Percentiles rank a stretch among this genome's conserved stretches.
These are phyloP conservation scores for Andrena fulva DNA, from an alignment of 2,888 invertebrate genomes.

Conservation along the genomic window DNA sequence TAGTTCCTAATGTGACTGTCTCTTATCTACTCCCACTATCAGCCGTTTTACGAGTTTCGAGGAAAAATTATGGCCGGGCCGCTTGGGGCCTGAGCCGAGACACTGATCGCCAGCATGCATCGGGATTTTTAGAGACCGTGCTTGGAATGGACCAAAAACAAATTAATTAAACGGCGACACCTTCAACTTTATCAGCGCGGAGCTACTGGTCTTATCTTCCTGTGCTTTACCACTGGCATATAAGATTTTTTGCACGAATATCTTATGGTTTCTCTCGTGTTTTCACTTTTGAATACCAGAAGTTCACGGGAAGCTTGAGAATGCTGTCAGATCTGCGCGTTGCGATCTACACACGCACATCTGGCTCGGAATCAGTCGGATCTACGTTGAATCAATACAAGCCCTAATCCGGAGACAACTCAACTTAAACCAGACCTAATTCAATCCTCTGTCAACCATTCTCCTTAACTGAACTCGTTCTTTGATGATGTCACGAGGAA, in stretches of 20 bases:
- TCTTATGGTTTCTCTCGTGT: not conserved
- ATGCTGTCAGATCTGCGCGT: not conserved
- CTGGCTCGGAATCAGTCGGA: no score
- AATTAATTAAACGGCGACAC: conserved; percentile 9
- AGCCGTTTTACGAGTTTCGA: conserved; percentile 11
- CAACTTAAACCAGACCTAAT: no score
- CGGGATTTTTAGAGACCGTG: conserved; percentile 1
- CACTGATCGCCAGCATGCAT: not conserved
- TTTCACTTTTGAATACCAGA: conserved; percentile 19
- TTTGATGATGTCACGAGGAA: not conserved
- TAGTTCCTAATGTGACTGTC: conserved; percentile 33
- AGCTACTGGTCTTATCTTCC: conserved; percentile 8
- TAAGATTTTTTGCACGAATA: not conserved
- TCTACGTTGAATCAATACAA: no score
- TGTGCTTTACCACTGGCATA: not conserved
- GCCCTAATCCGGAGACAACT: no score
- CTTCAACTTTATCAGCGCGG: not conserved
- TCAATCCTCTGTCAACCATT: not conserved
- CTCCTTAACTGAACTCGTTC: not conserved
- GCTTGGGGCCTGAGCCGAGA: not conserved
- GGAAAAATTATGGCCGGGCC: not conserved
- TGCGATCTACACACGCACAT: no score
- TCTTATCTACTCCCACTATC: conserved; percentile 41
- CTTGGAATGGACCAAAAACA: not conserved
- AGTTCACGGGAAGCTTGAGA: conserved; percentile 6